These are phyloP conservation scores for Rugalucina vietnamica DNA, from an alignment of 2,888 invertebrate species.

Conservation along the genomic window DNA sequence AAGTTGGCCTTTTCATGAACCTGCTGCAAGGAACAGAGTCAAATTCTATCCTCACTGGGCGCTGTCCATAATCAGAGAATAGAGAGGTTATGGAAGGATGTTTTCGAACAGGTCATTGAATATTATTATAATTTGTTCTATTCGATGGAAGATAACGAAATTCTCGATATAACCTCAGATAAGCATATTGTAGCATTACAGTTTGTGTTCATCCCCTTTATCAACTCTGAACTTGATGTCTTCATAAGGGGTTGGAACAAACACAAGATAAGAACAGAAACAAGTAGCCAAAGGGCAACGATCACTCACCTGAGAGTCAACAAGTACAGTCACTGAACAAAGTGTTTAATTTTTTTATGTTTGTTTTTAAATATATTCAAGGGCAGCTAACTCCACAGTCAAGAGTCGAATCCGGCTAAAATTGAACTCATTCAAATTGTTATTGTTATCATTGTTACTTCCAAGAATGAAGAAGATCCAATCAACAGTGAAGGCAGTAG, in stretches of 20 bases:
- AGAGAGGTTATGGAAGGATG: constrained; percentile 46
- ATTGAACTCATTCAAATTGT: no score
- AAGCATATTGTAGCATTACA: constrained; percentile 33
- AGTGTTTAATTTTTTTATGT: no score
- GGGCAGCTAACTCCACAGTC: no score
- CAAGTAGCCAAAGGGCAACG: no score
- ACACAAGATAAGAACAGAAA: constrained; percentile 42
- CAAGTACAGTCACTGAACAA: no score
- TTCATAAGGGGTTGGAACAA: constrained; percentile 45
- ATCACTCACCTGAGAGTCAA: no score
- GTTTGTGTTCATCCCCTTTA: constrained; percentile 25
- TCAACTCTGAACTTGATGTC: constrained; percentile 21
- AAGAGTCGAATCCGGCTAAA: no score
- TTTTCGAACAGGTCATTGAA: constrained; percentile 14
- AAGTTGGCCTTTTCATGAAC: constrained; percentile 26
- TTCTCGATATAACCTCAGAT: constrained; percentile 12
- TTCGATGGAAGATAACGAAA: constrained; percentile 6
- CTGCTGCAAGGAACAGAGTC: not conserved
- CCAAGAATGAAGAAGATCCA: no score
- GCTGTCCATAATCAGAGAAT: constrained; percentile 41
- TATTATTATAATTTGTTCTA: constrained; percentile 21
- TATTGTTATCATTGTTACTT: no score
- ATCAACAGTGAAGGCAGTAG: no score
- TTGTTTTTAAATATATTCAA: no score
- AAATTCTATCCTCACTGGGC: constrained; percentile 26